A percentile compares a stretch with the other conserved stretches of the same genome.
These are phyloP conservation scores for Spea multiplicata DNA, from an alignment of 2,113 vertebrate species.

Conservation along the genomic window DNA sequence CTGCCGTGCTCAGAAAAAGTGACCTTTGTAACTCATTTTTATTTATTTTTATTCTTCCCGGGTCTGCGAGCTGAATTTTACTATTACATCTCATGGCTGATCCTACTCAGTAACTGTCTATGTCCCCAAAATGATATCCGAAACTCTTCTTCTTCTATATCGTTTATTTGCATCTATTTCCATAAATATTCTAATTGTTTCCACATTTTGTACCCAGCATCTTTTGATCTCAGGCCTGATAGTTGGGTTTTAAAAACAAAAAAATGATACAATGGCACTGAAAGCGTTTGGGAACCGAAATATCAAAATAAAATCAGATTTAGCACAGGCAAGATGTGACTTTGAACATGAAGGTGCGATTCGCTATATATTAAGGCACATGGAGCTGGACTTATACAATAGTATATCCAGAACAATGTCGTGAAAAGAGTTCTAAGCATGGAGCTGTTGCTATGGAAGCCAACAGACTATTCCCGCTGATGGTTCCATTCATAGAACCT, in stretches of 20 bases:
- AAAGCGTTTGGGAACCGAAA: neutral
- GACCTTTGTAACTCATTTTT: slow-evolving; percentile 22
- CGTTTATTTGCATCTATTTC: slow-evolving; percentile 11
- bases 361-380: no score
- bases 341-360: no score
- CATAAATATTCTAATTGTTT: neutral
- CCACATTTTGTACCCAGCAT: neutral
- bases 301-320: slow-evolving; percentile 4
- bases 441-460: no score
- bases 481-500: no score
- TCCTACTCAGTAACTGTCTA: neutral
- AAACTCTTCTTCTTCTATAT: neutral
- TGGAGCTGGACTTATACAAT: no score
- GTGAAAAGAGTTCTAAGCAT: no score
- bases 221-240: neutral
- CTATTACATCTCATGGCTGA: neutral
- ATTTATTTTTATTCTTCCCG: slow-evolving; percentile 1
- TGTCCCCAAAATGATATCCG: neutral
- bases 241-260: neutral
- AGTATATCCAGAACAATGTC: no score
- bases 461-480: no score
- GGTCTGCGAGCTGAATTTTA: neutral
- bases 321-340: neutral
- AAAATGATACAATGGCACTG: neutral
- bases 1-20: slow-evolving; percentile 11